A percentile compares a stretch with the other conserved stretches of the same genome.
phyloP scores from a whole-genome alignment of 2,113 vertebrate genomes.

The Petaurus breviceps region DNA sequence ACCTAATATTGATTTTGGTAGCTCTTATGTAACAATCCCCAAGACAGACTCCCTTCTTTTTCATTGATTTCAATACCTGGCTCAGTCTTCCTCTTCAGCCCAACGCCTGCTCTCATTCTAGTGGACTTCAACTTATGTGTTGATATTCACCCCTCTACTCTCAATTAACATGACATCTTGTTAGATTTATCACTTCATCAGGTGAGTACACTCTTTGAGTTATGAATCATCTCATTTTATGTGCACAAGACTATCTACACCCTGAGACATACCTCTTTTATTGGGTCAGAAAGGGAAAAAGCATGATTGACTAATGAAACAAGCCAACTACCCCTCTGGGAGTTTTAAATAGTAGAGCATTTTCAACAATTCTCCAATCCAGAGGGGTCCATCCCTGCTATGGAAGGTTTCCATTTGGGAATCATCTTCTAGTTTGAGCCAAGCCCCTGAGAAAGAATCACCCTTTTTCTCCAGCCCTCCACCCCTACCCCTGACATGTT shows the following conservation, averaged over 20 bases:
- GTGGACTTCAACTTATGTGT: neutral
- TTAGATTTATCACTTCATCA: neutral
- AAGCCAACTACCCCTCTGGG: neutral
- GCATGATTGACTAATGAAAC: neutral
- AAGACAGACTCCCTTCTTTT: neutral
- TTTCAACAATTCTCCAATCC: neutral
- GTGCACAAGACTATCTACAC: neutral
- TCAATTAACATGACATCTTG: neutral
- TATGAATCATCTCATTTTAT: neutral
- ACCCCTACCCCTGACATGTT: neutral
- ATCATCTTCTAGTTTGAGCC: neutral
- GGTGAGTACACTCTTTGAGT: neutral
- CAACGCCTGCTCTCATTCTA: neutral
- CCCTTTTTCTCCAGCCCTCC: neutral
- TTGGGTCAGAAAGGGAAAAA: neutral
- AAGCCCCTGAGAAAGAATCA: neutral
- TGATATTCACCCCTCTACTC: neutral
- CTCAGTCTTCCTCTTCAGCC: neutral
- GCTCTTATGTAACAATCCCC: neutral
- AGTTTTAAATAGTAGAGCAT: neutral
- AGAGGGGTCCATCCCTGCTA: neutral
- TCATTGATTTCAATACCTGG: neutral
- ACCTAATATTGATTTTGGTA: neutral
- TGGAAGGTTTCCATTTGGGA: neutral
- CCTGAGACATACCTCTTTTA: neutral